Conservation (phyloP, 1,140 invertebrate genomes). For the Eurosta solidaginis region DNA sequence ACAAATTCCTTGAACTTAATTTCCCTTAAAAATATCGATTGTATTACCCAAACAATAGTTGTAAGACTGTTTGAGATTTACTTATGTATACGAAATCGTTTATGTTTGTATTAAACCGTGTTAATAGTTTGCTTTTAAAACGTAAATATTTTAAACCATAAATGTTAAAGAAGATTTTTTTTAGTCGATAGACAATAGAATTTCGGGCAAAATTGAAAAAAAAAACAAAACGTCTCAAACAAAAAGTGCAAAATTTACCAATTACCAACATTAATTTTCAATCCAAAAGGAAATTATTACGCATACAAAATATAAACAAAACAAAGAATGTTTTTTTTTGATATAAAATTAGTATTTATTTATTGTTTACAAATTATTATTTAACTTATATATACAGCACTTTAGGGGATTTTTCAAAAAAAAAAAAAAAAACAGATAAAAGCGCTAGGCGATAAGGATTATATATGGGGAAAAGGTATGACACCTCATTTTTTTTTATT, state of each 20-base stretch:
- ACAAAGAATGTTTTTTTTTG: slow-evolving; percentile 10
- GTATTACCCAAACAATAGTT: too few relatives aligned
- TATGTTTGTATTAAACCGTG: not conserved
- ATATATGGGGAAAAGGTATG: too few relatives aligned
- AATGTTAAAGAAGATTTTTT: not conserved
- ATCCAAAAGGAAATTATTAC: too few relatives aligned
- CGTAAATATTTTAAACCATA: not conserved
- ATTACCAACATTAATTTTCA: too few relatives aligned
- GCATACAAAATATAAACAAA: slow-evolving; percentile 14
- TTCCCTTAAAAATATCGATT: too few relatives aligned
- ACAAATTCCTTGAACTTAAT: too few relatives aligned
- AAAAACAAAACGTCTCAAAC: not conserved
- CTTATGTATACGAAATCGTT: too few relatives aligned
- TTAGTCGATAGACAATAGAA: not conserved
- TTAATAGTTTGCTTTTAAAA: not conserved
- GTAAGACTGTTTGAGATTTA: too few relatives aligned
- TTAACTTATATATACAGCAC: not conserved
- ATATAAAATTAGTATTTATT: not conserved
- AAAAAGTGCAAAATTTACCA: not conserved
- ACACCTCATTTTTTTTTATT: too few relatives aligned
- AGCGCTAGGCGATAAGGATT: too few relatives aligned
- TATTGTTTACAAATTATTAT: not conserved
- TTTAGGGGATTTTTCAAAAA: not conserved
- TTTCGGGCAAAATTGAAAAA: not conserved
- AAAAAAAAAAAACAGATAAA: too few relatives aligned